Conservation (phyloP, 2,888 invertebrate species). For the Xestobium rufovillosum region DNA sequence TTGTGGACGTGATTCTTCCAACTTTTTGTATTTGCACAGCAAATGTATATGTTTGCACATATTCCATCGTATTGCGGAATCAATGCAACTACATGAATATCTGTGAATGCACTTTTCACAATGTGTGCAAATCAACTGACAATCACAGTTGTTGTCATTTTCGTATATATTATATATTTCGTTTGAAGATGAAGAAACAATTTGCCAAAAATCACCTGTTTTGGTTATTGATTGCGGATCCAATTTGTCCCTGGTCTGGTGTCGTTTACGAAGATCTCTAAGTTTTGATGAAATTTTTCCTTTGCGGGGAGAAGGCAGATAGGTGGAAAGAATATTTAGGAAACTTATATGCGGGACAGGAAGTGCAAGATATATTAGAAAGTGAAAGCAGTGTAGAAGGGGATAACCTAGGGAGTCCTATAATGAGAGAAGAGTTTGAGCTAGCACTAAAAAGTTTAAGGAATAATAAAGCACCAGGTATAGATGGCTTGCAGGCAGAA, state of each 20-base stretch:
- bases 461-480: too few relatives aligned
- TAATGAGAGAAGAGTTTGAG: too few relatives aligned
- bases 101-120: slow-evolving; percentile 17
- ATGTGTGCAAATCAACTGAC: slow-evolving; percentile 11
- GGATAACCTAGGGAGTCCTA: too few relatives aligned
- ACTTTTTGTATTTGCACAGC: not conserved
- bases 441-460: too few relatives aligned
- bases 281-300: slow-evolving; percentile 8
- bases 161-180: slow-evolving; percentile 18
- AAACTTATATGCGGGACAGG: too few relatives aligned
- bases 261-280: slow-evolving; percentile 6
- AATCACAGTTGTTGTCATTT: slow-evolving; percentile 11
- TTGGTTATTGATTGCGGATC: not conserved
- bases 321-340: too few relatives aligned
- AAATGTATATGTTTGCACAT: slow-evolving; percentile 20
- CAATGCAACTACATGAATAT: slow-evolving; percentile 16
- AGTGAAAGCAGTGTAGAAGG: too few relatives aligned
- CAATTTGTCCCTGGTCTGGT: slow-evolving; percentile 13
- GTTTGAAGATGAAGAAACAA: slow-evolving; percentile 7
- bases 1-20: too few relatives aligned
- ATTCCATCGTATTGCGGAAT: slow-evolving; percentile 16
- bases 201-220: not conserved
- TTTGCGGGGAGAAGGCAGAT: too few relatives aligned
- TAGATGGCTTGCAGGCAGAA: too few relatives aligned
- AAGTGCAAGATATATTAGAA: too few relatives aligned